Evolutionary conservation across 2,888 invertebrate species (phyloP), one percentile per base, ranked within the genome.

Genomic region (Drosophila yooni): DNA sequence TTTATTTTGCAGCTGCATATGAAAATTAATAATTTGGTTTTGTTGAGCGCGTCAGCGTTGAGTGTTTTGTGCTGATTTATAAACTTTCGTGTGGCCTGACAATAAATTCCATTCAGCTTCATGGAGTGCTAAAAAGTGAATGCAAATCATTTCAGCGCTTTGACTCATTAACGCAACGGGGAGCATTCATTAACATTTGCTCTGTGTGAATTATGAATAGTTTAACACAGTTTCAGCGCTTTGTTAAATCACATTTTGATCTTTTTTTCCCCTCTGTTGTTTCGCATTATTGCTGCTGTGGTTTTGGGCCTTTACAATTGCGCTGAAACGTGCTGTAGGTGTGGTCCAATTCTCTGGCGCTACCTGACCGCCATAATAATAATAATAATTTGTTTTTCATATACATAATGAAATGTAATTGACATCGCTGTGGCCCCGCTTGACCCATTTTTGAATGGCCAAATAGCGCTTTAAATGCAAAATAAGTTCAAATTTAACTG

Each of bases 91-190:
- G 86, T 61, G 33, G 38, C 10, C 25, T 71, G 70, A 82, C 72
- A 80, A 89, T 89, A 81, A 82, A 87, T 90, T 79, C 81, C 70
- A 70, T 68, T 68, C 70, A 34, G n/a, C 73, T 74, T 62, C 61
- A 74, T 65, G 57, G 72, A 68, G 70, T 69, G 88, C 68, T 53
- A 63, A 74, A 82, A 86, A 86, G 90, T 86, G 87, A 90, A 90
- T 87, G 89, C 87, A 84, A 88, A 90, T 88, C 69, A 76, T 83
- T 88, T 88, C 91, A 85, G 57, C 89, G 88, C 85, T 80, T 85
- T 82, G 83, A 85, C 80, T 87, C 87, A 87, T 87, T 87, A 89
- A 74, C 87, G 38, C 87, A 80, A 71, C 83, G 89, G 89, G 89
- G 84, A 71, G 82, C 63, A 78, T 85, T 87, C 89, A 89, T 87